Percentiles rank a stretch among this genome's conserved stretches.
These are phyloP conservation scores for Cynocephalus volans DNA, from an alignment of 2,113 vertebrate genomes.

Conservation along the genomic window DNA sequence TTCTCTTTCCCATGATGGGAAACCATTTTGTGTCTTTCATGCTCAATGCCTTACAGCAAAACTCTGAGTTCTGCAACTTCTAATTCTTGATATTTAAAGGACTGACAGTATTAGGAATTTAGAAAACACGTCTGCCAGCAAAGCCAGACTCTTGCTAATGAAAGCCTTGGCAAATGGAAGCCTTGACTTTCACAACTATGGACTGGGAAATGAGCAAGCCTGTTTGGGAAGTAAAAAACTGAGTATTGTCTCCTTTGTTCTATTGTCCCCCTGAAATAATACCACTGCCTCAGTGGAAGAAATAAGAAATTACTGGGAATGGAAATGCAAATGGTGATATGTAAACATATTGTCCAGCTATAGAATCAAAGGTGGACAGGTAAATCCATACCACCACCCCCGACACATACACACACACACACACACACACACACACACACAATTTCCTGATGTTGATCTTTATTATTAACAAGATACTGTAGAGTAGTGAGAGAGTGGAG, in stretches of 20 bases:
- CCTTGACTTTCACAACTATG: background rate
- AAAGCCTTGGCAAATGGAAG: background rate
- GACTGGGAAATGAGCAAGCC: slow-evolving; percentile 25
- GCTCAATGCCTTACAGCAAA: background rate
- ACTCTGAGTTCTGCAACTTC: background rate
- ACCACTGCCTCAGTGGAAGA: background rate
- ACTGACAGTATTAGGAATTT: background rate
- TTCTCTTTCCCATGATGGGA: background rate
- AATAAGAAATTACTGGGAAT: background rate
- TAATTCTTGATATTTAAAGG: background rate
- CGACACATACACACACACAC: too few species aligned
- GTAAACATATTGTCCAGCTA: background rate
- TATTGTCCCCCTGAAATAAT: background rate
- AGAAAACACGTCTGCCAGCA: background rate
- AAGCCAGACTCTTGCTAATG: background rate
- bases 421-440: too few species aligned
- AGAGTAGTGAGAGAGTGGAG: background rate
- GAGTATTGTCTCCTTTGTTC: background rate
- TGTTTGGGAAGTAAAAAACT: slow-evolving; percentile 23
- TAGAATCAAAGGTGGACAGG: background rate
- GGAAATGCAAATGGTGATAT: background rate
- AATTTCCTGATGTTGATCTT: background rate
- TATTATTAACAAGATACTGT: background rate
- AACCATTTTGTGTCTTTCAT: background rate
- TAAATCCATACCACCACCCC: background rate